Evolutionary conservation across 1,140 invertebrate species (phyloP), one percentile per base, ranked within the genome.

Genomic region (Geopemphigus sp.): DNA sequence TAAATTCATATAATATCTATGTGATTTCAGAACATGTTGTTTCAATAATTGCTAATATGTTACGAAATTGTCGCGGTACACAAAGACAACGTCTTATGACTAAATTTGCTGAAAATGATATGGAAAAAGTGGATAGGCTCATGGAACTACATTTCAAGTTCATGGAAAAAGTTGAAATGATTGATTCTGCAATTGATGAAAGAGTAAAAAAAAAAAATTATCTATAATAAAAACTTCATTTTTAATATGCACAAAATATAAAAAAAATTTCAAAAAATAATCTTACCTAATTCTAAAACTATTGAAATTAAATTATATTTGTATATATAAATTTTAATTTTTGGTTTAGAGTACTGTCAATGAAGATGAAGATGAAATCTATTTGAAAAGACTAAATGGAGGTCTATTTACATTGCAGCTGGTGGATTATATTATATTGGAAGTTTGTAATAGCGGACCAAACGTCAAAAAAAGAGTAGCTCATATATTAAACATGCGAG

Each of bases 121-220:
- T 96, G 83, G 98, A 99, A 87, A 99, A 99, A 88, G 95, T 99
- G 0, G 98, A 99, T 85, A 86, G 98, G 83, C 87, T 99, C 19
- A 88, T 99, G 84, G 98, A 99, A 86, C 87, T 99, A 61, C 97
- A 99, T 87, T 97, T 99, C 83, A 98, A 98, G 85, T 99, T 99
- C 87, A 89, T 96, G 83, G 94, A 97, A 83, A 97, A 96, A 87
- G 94, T 98, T 1, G 92, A 96, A 83, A 87, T 89, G 70, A 90
- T 94, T n/a, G 96, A 98, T 86, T 90, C 90, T 63, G 88, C 83
- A 82, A 91, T 94, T 82, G 91, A 92, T 82, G 85, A 87, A 80
- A 88, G 90, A 85, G 87, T 81, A 68, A 80, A 64, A n/a, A n/a
- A n/a, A n/a, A n/a, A n/a, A n/a, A n/a, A n/a, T n/a, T n/a, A n/a